Base-by-base conservation (phyloP, 2,888 invertebrate species). In the Dione vanillae region DNA sequence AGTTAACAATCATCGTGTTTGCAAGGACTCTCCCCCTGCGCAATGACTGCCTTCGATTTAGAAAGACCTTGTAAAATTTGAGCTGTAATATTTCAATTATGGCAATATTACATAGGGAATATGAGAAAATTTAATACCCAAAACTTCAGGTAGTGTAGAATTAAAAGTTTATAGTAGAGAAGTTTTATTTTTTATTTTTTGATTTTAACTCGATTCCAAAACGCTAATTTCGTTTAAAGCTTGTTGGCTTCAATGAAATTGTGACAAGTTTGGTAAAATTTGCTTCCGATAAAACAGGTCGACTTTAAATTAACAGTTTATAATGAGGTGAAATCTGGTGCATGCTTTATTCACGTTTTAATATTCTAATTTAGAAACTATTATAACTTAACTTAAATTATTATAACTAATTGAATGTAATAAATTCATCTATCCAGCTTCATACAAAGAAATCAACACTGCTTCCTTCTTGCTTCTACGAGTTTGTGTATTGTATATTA, bases 181-280 rank as follows among this genome's bases (percentile, higher is more conserved):
- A 89, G 88, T 89, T 62, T 62, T 47, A 19, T 47, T 1, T 88
- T 78, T 87, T 84, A 89, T 87, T 90, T 88, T 88, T 89, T 89
- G 90, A 90, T 89, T 88, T 89, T 88, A 89, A 90, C 89, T 89
- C 82, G 85, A 90, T 90, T 91, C 83, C 79, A 81, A 87, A 90
- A 87, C 85, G 85, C 82, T 85, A 90, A 90, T 89, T 90, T 88
- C 84, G 83, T 83, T 80, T 80, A 86, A 84, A 87, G 83, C 83
- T 85, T 86, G 82, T 85, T 86, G 85, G 78, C 87, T 89, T 87
- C 86, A 88, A 88, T 87, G 85, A 86, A 87, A 89, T 88, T 87
- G 83, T 79, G 82, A 79, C 80, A 87, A 89, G 84, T 90, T 89
- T 82, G 80, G 78, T 78, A 81, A 86, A 88, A 87, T 88, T 88